A percentile compares a stretch with the other conserved stretches of the same genome.
Evolutionary conservation across 2,797 vertebrate species (phyloP).

Genomic region (Sebastiscus albofasciatus): DNA sequence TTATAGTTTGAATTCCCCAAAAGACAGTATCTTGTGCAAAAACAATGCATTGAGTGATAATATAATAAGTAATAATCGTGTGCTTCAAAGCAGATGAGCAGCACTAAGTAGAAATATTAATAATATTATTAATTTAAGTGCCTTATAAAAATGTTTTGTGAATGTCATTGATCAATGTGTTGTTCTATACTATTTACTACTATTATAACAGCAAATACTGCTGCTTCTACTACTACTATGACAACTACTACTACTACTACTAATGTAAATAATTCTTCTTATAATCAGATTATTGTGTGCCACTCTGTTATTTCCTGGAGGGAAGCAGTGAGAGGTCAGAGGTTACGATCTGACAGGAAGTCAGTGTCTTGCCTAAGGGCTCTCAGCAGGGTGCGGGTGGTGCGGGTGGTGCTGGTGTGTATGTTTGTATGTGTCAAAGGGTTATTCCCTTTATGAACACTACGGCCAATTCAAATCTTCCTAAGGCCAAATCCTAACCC

Average conservation of each 20-base stretch:
- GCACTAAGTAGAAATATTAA: neutral
- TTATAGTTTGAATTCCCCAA: no score
- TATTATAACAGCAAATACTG: neutral
- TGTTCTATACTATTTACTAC: neutral
- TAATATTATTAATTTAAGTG: neutral
- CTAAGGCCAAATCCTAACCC: neutral
- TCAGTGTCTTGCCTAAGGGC: slow-evolving; percentile 22
- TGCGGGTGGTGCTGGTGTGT: neutral
- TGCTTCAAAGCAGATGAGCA: no score
- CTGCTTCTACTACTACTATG: neutral
- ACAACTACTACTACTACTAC: neutral
- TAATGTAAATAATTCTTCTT: neutral
- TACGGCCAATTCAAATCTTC: neutral
- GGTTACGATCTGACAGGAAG: slow-evolving; percentile 25
- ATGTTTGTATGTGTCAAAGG: neutral
- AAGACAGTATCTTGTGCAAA: no score
- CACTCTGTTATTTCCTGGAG: neutral
- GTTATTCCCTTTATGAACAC: neutral
- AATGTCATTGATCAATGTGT: neutral
- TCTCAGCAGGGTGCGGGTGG: slow-evolving; percentile 38
- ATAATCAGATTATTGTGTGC: neutral
- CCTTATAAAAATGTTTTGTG: neutral
- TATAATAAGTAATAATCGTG: no score
- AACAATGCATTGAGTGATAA: no score
- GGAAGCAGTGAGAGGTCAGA: slow-evolving; percentile 2